A percentile compares a stretch with the other conserved stretches of the same genome.
These are phyloP conservation scores for Actinia equina DNA, from an alignment of 64 coral and sea anemone species.

Conservation along the genomic window DNA sequence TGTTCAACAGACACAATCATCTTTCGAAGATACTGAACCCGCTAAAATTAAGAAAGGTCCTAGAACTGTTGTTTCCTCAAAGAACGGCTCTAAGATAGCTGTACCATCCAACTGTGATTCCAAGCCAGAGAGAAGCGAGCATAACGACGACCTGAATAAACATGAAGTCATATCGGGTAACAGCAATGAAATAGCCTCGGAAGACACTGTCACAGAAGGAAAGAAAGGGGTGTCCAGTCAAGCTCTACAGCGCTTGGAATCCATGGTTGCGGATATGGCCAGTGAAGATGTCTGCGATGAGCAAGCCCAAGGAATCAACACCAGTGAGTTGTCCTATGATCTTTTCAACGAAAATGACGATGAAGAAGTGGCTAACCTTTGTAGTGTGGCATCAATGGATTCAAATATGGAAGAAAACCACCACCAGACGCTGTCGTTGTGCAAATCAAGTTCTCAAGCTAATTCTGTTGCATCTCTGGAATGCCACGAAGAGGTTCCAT, in stretches of 20 bases:
- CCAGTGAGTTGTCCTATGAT: constrained; percentile 49
- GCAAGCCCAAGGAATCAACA: constrained; percentile 35
- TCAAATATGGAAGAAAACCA: not conserved
- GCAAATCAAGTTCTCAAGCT: constrained; percentile 53
- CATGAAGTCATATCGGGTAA: not conserved
- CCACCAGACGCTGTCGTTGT: not conserved
- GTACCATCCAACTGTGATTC: not conserved
- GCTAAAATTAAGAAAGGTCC: not conserved
- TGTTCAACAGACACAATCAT: not conserved
- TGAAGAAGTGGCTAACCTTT: constrained; percentile 29
- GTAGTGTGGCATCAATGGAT: not conserved
- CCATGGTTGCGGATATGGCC: constrained; percentile 99
- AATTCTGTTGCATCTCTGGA: constrained; percentile 80
- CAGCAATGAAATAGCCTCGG: not conserved
- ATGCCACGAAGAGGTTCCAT: constrained; percentile 83
- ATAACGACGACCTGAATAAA: not conserved
- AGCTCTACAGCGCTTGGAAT: constrained; percentile 91
- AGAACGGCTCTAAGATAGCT: not conserved
- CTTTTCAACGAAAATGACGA: constrained; percentile 12
- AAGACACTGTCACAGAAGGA: not conserved
- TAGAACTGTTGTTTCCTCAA: not conserved
- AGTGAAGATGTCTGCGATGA: constrained; percentile 77
- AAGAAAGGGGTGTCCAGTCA: constrained; percentile 37
- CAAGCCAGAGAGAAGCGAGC: not conserved
- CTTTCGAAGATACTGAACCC: not conserved